A percentile compares a stretch with the other conserved stretches of the same genome.
phyloP scores from a whole-genome alignment of 2,888 invertebrate genomes.

The Scaptomyza caliginosa region DNA sequence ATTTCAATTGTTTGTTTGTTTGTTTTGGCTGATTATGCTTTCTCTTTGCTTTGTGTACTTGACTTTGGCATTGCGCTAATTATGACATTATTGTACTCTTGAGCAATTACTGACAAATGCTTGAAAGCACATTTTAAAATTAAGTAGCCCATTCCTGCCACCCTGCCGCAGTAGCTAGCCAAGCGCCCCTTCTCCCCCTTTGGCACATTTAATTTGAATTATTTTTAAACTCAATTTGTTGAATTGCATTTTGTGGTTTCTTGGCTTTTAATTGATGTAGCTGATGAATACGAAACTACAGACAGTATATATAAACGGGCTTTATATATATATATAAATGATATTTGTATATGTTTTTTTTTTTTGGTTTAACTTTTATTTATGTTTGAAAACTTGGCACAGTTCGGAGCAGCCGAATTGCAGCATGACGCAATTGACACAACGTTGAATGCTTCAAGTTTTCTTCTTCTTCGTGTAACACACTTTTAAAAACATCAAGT shows the following conservation, averaged over 20 bases:
- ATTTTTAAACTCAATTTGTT: conserved; percentile 66
- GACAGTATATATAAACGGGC: neutral
- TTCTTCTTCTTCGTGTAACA: neutral
- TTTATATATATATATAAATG: neutral
- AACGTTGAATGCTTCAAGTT: conserved; percentile 51
- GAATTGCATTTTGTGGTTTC: conserved; percentile 64
- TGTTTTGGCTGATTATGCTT: neutral
- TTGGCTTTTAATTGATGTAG: conserved; percentile 52
- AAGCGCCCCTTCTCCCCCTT: neutral
- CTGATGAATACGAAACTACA: conserved; percentile 28
- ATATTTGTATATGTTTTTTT: conserved; percentile 12
- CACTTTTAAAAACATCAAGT: too few species aligned
- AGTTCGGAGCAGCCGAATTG: conserved; percentile 66
- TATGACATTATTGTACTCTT: conserved; percentile 65
- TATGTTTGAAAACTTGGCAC: conserved; percentile 81
- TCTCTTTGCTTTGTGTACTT: conserved; percentile 5
- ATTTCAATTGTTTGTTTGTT: conserved; percentile 17
- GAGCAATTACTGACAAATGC: conserved; percentile 78
- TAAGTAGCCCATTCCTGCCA: conserved; percentile 53
- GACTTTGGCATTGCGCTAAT: conserved; percentile 59
- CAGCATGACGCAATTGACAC: conserved; percentile 77
- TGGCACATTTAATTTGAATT: conserved; percentile 36
- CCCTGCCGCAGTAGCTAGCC: neutral
- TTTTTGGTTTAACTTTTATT: conserved; percentile 75
- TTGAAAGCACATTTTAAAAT: conserved; percentile 61